phyloP scores from a whole-genome alignment of 2,113 vertebrate genomes.

The Hystrix cristata region DNA sequence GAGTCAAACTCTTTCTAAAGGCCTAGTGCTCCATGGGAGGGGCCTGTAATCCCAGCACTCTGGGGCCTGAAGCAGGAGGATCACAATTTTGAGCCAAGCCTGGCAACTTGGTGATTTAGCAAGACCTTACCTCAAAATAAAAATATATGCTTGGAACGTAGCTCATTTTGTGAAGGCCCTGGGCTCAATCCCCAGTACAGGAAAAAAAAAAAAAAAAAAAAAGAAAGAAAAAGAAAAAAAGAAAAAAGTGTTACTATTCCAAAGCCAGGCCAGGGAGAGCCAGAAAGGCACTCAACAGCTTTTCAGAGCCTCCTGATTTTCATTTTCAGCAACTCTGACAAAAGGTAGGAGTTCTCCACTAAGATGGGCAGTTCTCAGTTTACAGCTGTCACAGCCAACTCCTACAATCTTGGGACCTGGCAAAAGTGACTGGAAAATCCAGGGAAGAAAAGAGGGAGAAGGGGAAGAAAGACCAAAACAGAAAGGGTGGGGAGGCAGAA shows the following conservation, averaged over 20 bases:
- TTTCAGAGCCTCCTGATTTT: not conserved
- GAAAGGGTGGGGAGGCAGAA: not conserved
- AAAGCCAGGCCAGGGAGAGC: not conserved
- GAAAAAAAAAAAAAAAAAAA: not conserved
- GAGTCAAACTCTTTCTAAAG: conserved; percentile 26
- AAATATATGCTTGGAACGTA: not conserved
- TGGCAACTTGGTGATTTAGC: not conserved
- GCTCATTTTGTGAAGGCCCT: not conserved
- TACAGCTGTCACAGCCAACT: not conserved
- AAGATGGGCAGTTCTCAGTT: not conserved
- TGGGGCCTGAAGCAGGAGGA: not conserved
- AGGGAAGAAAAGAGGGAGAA: not conserved
- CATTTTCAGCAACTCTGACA: not conserved
- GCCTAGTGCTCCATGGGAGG: not conserved
- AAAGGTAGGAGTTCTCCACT: not conserved
- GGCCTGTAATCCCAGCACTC: not conserved
- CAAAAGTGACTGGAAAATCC: not conserved
- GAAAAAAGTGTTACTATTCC: not conserved
- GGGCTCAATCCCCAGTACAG: not conserved
- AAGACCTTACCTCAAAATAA: not conserved
- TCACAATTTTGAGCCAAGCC: not conserved
- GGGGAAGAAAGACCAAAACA: not conserved
- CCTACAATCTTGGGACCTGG: not conserved
- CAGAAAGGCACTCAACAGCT: not conserved
- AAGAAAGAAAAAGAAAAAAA: not conserved